Evolutionary conservation across 2,113 vertebrate genomes (phyloP).

Genomic region (Cacatua alba): DNA sequence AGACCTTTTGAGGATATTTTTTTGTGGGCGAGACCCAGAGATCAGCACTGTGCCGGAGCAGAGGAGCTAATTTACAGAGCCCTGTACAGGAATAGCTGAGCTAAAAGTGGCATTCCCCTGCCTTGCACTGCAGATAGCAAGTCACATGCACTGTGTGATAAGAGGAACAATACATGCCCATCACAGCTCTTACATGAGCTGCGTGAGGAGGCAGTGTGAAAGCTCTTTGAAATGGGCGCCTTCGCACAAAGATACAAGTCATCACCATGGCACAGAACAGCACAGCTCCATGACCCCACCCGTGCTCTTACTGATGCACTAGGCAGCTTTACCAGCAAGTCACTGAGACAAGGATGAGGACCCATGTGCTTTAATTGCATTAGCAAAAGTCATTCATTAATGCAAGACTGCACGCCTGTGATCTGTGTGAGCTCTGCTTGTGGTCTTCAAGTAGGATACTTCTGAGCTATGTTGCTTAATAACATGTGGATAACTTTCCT

Average conservation of each 20-base stretch:
- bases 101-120: not conserved
- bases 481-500: not conserved
- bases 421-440: not conserved
- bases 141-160: not conserved
- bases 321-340: not conserved
- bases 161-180: fast-evolving
- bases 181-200: not conserved
- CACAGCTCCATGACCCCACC: not conserved
- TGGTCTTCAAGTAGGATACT: not conserved
- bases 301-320: not conserved
- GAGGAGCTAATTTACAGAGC: not conserved
- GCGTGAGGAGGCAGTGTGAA: not conserved
- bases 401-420: not conserved
- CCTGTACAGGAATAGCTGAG: not conserved
- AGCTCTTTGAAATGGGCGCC: not conserved
- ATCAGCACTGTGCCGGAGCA: not conserved
- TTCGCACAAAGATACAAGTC: not conserved
- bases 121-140: not conserved
- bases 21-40: not conserved
- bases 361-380: not conserved
- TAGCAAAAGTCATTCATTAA: not conserved
- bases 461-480: not conserved
- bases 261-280: not conserved
- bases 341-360: fast-evolving
- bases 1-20: not conserved